Conservation (phyloP, 2,797 vertebrate species). For the Bovichtus variegatus region DNA sequence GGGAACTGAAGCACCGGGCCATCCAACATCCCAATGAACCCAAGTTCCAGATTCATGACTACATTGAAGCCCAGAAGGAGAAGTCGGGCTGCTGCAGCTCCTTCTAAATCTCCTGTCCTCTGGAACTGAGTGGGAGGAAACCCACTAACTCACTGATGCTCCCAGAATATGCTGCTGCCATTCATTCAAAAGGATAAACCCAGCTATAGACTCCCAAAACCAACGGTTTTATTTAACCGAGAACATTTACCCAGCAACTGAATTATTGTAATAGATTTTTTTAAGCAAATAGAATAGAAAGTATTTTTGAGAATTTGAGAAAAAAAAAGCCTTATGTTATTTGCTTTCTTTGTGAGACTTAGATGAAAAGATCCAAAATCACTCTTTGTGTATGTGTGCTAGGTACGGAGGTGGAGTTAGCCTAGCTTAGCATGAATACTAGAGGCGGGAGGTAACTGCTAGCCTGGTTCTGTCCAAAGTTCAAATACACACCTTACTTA, state of each 20-base stretch:
- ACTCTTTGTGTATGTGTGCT: not conserved
- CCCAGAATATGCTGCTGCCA: slow-evolving; percentile 38
- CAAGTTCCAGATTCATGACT: slow-evolving; percentile 94
- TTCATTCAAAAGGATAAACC: slow-evolving; percentile 42
- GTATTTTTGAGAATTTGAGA: no score
- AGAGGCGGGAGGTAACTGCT: not conserved
- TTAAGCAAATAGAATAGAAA: not conserved
- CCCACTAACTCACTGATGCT: slow-evolving; percentile 38
- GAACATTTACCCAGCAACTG: not conserved
- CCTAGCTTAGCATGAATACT: not conserved
- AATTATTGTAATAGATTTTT: not conserved
- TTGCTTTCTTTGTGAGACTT: slow-evolving; percentile 6
- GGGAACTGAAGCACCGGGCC: slow-evolving; percentile 91
- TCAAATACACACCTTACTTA: not conserved
- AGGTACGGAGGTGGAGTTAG: not conserved
- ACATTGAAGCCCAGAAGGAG: slow-evolving; percentile 92
- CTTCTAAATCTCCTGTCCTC: slow-evolving; percentile 59
- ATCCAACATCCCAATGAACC: slow-evolving; percentile 83
- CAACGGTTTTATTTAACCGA: not conserved
- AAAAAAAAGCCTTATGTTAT: not conserved
- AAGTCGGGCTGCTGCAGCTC: slow-evolving; percentile 89
- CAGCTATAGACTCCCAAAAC: slow-evolving; percentile 1
- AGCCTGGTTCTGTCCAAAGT: not conserved
- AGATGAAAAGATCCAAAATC: slow-evolving; percentile 3
- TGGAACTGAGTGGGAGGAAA: slow-evolving; percentile 42